Evolutionary conservation across 2,113 vertebrate genomes (phyloP).

Genomic region (Motacilla alba): DNA sequence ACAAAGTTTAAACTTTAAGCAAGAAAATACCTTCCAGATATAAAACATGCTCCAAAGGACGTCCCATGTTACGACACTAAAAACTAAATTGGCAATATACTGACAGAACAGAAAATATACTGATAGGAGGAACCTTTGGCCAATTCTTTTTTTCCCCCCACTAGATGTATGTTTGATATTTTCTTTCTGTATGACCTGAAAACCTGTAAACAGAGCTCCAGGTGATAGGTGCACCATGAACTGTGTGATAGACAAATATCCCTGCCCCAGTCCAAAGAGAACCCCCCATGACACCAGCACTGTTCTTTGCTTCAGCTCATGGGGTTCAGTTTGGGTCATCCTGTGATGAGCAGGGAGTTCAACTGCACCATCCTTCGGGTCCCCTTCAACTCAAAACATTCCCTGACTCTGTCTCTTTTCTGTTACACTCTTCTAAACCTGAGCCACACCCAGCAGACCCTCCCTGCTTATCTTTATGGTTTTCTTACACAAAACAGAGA

Average conservation of each 20-base stretch:
- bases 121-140: not conserved
- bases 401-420: not conserved
- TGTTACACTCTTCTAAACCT: not conserved
- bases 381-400: not conserved
- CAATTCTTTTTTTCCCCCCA: rapidly evolving
- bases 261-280: not conserved
- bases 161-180: not conserved
- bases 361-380: not conserved
- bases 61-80: not conserved
- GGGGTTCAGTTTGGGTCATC: not conserved
- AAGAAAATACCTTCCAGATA: not conserved
- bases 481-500: not conserved
- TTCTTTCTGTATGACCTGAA: not conserved
- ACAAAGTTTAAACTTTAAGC: not conserved
- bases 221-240: not conserved
- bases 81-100: not conserved
- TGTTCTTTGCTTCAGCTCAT: not conserved
- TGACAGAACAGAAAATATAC: not conserved
- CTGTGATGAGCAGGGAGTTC: not conserved
- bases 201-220: not conserved
- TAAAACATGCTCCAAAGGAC: not conserved
- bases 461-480: not conserved
- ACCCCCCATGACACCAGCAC: rapidly evolving
- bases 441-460: not conserved
- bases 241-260: not conserved